These are phyloP conservation scores for Arvicanthis niloticus DNA, from an alignment of 2,113 vertebrate species.

Conservation along the genomic window DNA sequence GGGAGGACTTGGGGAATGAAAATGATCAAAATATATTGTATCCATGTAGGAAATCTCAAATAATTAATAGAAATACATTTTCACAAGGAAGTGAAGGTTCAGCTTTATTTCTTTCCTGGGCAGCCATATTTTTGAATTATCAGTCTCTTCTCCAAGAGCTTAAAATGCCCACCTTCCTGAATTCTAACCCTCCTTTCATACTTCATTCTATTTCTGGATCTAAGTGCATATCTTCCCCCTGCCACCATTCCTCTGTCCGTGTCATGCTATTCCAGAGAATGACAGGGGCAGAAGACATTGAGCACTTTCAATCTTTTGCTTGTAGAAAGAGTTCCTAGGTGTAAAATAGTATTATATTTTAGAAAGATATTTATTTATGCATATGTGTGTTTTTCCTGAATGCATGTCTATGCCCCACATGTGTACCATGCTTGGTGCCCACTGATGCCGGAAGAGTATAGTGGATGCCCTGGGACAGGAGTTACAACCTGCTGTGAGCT, in stretches of 20 bases:
- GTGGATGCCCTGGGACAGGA: not conserved
- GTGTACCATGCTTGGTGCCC: not conserved
- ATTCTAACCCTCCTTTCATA: not conserved
- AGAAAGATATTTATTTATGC: not conserved
- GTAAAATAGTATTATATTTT: not conserved
- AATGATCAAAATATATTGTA: not conserved
- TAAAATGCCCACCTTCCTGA: not conserved
- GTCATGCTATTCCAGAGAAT: not conserved
- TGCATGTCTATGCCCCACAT: not conserved
- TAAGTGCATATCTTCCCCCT: not conserved
- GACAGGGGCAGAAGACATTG: not conserved
- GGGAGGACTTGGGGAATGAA: not conserved
- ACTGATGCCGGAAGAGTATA: not conserved
- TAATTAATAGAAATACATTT: not conserved
- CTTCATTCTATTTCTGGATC: conserved; percentile 27
- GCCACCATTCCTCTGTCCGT: not conserved
- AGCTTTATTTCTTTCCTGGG: not conserved
- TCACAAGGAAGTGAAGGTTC: not conserved
- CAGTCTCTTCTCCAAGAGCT: not conserved
- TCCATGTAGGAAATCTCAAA: not conserved
- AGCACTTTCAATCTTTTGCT: not conserved
- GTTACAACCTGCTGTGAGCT: not conserved
- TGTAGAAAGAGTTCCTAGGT: not conserved
- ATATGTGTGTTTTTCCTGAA: not conserved
- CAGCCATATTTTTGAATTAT: not conserved